A percentile compares a stretch with the other conserved stretches of the same genome.
These are phyloP conservation scores for Dicyrtoma fusca DNA, from an alignment of 2,888 invertebrate species.

Conservation along the genomic window DNA sequence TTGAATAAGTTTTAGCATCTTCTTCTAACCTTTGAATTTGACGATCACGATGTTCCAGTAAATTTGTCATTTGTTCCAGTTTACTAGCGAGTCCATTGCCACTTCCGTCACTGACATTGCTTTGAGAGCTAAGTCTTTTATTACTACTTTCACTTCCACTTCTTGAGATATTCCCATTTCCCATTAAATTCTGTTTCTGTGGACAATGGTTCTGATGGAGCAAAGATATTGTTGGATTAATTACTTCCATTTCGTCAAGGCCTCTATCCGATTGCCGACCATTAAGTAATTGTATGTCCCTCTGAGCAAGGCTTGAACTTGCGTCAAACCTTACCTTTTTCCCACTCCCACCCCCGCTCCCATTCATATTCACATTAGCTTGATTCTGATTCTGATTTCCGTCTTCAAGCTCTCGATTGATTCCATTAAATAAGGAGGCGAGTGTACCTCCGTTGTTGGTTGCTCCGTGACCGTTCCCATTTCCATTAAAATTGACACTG, in stretches of 20 bases:
- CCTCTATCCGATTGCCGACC: slow-evolving; percentile 24
- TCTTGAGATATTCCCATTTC: slow-evolving; percentile 40
- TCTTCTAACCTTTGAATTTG: slow-evolving; percentile 48
- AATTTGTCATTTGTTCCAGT: slow-evolving; percentile 43
- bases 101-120: no score
- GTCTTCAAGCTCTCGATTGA: not conserved
- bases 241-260: slow-evolving; percentile 19
- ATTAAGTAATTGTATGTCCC: not conserved
- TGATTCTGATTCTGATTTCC: not conserved
- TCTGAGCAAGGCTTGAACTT: not conserved
- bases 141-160: slow-evolving; percentile 34
- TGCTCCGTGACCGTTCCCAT: no score
- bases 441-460: no score
- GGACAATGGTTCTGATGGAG: slow-evolving; percentile 53
- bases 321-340: slow-evolving; percentile 16
- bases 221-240: slow-evolving; percentile 46
- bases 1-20: slow-evolving; percentile 41
- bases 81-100: not conserved
- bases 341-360: not conserved
- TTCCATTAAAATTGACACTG: no score
- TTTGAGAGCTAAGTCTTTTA: not conserved
- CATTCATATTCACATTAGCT: not conserved
- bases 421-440: slow-evolving; percentile 12
- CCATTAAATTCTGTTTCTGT: slow-evolving; percentile 39
- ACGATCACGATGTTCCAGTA: slow-evolving; percentile 46